Conservation (phyloP, 2,888 invertebrate species). For the Polyploca ridens region DNA sequence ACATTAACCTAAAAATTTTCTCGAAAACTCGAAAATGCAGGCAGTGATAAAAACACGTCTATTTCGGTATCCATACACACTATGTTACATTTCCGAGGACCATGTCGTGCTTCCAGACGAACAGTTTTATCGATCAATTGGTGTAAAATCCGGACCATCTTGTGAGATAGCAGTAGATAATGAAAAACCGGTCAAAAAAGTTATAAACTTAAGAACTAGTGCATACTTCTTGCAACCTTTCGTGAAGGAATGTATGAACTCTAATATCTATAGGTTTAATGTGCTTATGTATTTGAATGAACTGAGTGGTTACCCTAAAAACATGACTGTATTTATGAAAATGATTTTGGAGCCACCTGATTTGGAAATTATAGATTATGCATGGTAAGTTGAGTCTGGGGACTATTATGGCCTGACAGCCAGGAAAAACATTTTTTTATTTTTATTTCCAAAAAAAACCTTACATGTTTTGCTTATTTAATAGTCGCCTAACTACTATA, state of each 20-base stretch:
- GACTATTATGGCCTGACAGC: too few species aligned
- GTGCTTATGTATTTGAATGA: slow-evolving; percentile 58
- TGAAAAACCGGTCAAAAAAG: slow-evolving; percentile 31
- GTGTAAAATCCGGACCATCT: slow-evolving; percentile 52
- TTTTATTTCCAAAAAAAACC: too few species aligned
- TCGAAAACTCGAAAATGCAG: slow-evolving; percentile 56
- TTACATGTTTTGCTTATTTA: too few species aligned
- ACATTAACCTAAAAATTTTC: neutral
- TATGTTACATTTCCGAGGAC: slow-evolving; percentile 62
- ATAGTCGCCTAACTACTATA: too few species aligned
- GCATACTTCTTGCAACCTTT: slow-evolving; percentile 70
- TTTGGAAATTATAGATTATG: slow-evolving; percentile 87
- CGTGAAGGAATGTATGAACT: slow-evolving; percentile 62
- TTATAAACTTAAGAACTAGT: slow-evolving; percentile 47
- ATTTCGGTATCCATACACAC: slow-evolving; percentile 59
- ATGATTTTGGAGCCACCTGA: slow-evolving; percentile 84
- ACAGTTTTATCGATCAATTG: slow-evolving; percentile 53
- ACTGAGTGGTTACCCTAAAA: slow-evolving; percentile 47
- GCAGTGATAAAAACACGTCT: slow-evolving; percentile 61
- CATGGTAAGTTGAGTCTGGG: slow-evolving; percentile 82
- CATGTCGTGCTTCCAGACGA: slow-evolving; percentile 53
- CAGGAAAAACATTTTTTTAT: neutral
- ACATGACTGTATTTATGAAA: slow-evolving; percentile 60
- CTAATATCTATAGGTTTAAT: slow-evolving; percentile 60
- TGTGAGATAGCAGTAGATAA: slow-evolving; percentile 43